Base-by-base conservation (phyloP, 1,140 invertebrate genomes). In the Drosophila athabasca region DNA sequence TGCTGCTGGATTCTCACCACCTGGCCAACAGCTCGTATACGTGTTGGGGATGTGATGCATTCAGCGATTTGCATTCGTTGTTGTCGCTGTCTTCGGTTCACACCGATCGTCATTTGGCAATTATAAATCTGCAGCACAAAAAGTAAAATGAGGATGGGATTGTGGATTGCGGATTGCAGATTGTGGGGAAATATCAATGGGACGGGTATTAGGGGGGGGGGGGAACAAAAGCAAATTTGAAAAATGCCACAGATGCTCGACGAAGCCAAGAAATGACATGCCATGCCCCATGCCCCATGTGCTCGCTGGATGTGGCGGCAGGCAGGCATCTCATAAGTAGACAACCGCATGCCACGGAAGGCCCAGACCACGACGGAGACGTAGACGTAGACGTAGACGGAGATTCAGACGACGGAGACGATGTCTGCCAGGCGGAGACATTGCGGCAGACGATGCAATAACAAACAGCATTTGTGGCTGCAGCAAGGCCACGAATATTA, bases 401-500 rank as follows among this genome's bases (percentile, higher is more conserved):
- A 13, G 15, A 29, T 55, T 60, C 67, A 60, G 59, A 46, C 61
- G 72, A 54, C 19, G 50, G 49, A 53, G 74, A 48, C 64, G 67
- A 39, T 57, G 80, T 79, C 81, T 77, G 67, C 76, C 73, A 80
- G 62, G 62, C 57, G 74, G 72, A 85, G 82, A 85, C 78, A 87
- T 81, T 82, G 69, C 83, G 82, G 82, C 82, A 85, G 82, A 85
- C 82, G 67, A 55, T 81, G 82, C 82, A 87, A 85, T 87, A 87
- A 87, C 74, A 78, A 78, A 55, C 48, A 55, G 65, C n/a, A 55
- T 54, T 44, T 50, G 48, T 50, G 48, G 57, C 62, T 54, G 59
- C 41, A 17, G 26, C 51, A 43, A 43, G 35, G 62, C 53, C 55
- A 69, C 41, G 60, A 69, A 77, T 43, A 55, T 19, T 17, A 50